These are phyloP conservation scores for Acrobasis suavella DNA, from an alignment of 2,888 invertebrate genomes.

Conservation along the genomic window DNA sequence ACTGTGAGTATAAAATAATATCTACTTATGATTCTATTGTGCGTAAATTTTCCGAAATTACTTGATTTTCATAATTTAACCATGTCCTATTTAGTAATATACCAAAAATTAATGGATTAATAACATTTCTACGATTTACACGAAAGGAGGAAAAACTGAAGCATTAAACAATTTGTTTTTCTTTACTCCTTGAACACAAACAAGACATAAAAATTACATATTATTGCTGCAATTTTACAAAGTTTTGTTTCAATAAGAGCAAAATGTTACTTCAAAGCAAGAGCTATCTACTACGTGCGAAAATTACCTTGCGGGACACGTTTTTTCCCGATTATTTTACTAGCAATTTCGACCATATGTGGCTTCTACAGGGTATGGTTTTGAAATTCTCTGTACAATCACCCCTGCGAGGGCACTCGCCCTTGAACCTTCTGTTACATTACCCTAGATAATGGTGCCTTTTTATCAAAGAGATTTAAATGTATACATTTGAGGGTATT, in stretches of 20 bases:
- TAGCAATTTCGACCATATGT: constrained; percentile 15
- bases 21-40: too few species aligned
- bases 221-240: neutral
- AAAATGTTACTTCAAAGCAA: constrained; percentile 2
- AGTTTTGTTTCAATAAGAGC: neutral
- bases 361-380: constrained; percentile 3
- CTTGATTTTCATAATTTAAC: too few species aligned
- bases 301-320: constrained; percentile 1
- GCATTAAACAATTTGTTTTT: too few species aligned
- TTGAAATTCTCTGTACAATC: constrained; percentile 25
- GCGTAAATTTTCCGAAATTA: too few species aligned
- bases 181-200: too few species aligned
- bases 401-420: constrained; percentile 31
- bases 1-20: too few species aligned
- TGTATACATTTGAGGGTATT: neutral
- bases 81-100: too few species aligned
- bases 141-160: too few species aligned
- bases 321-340: constrained; percentile 4
- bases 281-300: constrained; percentile 1
- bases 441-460: constrained; percentile 12
- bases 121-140: too few species aligned
- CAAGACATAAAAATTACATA: too few species aligned
- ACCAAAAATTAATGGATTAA: too few species aligned
- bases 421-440: constrained; percentile 27
- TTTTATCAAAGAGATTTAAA: constrained; percentile 21